Conservation (phyloP, 2,888 invertebrate genomes). For the Aromia moschata region DNA sequence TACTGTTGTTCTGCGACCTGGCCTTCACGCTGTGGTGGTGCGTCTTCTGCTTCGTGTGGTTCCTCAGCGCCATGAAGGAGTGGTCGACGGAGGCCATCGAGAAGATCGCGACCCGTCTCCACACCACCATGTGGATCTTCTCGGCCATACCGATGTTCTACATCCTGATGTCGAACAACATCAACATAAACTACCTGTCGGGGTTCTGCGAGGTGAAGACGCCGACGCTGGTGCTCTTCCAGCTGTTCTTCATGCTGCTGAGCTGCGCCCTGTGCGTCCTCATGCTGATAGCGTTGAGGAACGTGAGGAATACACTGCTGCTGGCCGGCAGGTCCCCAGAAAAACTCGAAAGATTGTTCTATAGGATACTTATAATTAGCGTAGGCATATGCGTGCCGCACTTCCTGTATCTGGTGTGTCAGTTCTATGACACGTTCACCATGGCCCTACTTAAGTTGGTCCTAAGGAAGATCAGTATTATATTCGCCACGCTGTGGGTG, state of each 20-base stretch:
- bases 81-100: conserved; percentile 94
- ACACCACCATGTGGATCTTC: conserved; percentile 88
- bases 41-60: conserved; percentile 88
- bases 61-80: conserved; percentile 88
- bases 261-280: conserved; percentile 78
- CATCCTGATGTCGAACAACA: conserved; percentile 79
- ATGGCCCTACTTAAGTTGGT: conserved; percentile 50
- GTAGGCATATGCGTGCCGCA: conserved; percentile 80
- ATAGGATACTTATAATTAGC: conserved; percentile 81
- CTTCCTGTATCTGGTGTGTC: conserved; percentile 74
- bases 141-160: conserved; percentile 87
- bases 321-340: conserved; percentile 67
- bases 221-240: conserved; percentile 46
- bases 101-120: conserved; percentile 84
- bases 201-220: conserved; percentile 80
- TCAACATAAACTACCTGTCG: conserved; percentile 82
- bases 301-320: conserved; percentile 72
- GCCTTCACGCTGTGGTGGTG: conserved; percentile 89
- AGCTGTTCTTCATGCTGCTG: conserved; percentile 60
- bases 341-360: conserved; percentile 74
- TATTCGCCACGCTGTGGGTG: conserved; percentile 56
- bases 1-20: conserved; percentile 73
- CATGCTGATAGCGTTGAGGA: conserved; percentile 79
- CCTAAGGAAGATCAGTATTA: conserved; percentile 52
- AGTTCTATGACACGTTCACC: conserved; percentile 51